Conservation (phyloP, 2,888 invertebrate species). For the Conops quadrifasciatus region DNA sequence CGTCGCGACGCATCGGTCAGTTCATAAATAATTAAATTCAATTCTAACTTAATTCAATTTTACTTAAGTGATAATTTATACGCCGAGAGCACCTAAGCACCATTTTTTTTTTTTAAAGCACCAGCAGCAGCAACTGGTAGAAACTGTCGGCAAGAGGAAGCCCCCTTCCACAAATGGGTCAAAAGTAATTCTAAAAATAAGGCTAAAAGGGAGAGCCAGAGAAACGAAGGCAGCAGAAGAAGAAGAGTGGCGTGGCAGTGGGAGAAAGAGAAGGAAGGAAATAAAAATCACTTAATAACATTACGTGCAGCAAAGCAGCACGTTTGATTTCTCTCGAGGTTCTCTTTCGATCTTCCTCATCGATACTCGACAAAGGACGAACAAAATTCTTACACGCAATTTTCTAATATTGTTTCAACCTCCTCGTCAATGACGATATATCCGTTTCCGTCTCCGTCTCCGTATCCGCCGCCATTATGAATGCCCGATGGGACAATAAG, state of each 20-base stretch:
- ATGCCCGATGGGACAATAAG: not conserved
- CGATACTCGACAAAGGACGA: not conserved
- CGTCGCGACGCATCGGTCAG: too few species aligned
- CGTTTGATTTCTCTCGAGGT: constrained; percentile 22
- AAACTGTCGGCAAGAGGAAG: constrained; percentile 5
- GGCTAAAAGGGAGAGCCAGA: constrained; percentile 6
- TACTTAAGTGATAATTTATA: too few species aligned
- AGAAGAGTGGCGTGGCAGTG: not conserved
- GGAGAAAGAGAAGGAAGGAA: constrained; percentile 1
- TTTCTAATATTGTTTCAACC: not conserved
- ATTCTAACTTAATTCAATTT: too few species aligned
- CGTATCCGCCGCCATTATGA: not conserved
- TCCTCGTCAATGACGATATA: too few species aligned
- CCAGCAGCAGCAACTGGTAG: constrained; percentile 11
- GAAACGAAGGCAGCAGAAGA: constrained; percentile 4
- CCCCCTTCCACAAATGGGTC: too few species aligned
- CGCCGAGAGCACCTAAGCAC: too few species aligned
- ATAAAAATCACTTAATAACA: constrained; percentile 26
- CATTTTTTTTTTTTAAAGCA: too few species aligned
- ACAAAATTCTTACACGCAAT: not conserved
- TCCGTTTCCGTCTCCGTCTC: not conserved
- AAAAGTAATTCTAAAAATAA: too few species aligned
- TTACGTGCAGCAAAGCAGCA: constrained; percentile 19
- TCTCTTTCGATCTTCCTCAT: not conserved
- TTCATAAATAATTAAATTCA: too few species aligned